A percentile compares a stretch with the other conserved stretches of the same genome.
These are phyloP conservation scores for Butorides virescens DNA, from an alignment of 2,113 vertebrate species.

Conservation along the genomic window DNA sequence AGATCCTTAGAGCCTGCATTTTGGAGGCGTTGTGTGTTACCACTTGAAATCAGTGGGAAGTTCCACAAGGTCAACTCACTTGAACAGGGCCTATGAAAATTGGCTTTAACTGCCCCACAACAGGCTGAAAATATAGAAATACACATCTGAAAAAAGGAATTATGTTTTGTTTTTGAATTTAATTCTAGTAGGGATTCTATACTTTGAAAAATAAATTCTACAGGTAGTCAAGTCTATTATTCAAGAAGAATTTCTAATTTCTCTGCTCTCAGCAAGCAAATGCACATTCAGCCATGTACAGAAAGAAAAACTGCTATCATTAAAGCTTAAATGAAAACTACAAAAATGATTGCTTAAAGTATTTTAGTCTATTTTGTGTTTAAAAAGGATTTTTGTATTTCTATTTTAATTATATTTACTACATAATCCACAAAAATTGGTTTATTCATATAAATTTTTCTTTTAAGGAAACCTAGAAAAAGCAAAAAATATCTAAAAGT, in stretches of 20 bases:
- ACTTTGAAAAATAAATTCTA: background rate
- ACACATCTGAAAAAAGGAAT: background rate
- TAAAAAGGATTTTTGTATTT: background rate
- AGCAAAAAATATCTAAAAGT: background rate
- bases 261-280: background rate
- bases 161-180: background rate
- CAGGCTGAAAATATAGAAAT: background rate
- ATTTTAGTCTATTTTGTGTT: background rate
- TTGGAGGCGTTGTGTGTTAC: background rate
- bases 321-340: background rate
- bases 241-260: background rate
- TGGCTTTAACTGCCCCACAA: background rate
- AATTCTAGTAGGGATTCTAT: background rate
- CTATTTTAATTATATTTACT: background rate
- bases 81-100: background rate
- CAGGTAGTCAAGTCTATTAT: background rate
- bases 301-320: background rate
- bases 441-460: background rate
- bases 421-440: background rate
- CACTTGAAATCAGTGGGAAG: background rate
- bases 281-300: background rate
- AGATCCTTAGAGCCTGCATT: background rate
- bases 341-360: background rate
- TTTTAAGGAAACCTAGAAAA: background rate
- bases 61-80: background rate